Base-by-base conservation (phyloP, 1,140 invertebrate genomes). In the Papilio helenus region DNA sequence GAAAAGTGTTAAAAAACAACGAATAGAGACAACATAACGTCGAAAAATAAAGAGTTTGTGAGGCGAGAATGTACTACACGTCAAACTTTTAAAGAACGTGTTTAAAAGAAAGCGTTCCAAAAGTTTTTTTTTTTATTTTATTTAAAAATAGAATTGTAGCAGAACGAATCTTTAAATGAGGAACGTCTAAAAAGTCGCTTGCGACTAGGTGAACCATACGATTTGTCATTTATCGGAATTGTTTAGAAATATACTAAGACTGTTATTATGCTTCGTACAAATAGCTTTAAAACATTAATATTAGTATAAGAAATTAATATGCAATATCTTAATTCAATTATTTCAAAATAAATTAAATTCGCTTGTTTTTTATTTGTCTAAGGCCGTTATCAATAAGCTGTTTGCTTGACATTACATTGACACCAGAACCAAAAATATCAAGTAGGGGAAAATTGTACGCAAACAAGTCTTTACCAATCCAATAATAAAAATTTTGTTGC, bases 91-190 rank as follows among this genome's bases (percentile, higher is more conserved):
- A 80, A 79, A 79, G 79, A 82, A 80, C 82, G 68, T 71, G 55
- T 81, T 79, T 81, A 80, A 83, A 83, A 81, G 82, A 83, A 83
- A 83, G 80, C 82, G 79, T 65, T 46, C 79, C 76, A 42, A 76
- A 79, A 79, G 65, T 79, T 80, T 80, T 81, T 79, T 81, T 81
- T 65, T 65, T 29, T 29, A 14, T 61, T 82, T 83, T 79, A 58
- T 73, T 80, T 83, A 76, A 80, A 84, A 83, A 84, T 84, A 85
- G 83, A 84, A 85, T 77, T 84, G 81, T 83, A 84, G 84, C 85
- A 81, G 83, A 89, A 86, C 87, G 85, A 87, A 89, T 88, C 79
- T 82, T 81, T 82, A 82, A 86, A 86, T 87, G 85, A 85, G 81
- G 81, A 87, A 83, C 82, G 80, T 81, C 81, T 83, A 85, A 86